These are phyloP conservation scores for Axis porcinus DNA, from an alignment of 2,113 vertebrate genomes.

Conservation along the genomic window DNA sequence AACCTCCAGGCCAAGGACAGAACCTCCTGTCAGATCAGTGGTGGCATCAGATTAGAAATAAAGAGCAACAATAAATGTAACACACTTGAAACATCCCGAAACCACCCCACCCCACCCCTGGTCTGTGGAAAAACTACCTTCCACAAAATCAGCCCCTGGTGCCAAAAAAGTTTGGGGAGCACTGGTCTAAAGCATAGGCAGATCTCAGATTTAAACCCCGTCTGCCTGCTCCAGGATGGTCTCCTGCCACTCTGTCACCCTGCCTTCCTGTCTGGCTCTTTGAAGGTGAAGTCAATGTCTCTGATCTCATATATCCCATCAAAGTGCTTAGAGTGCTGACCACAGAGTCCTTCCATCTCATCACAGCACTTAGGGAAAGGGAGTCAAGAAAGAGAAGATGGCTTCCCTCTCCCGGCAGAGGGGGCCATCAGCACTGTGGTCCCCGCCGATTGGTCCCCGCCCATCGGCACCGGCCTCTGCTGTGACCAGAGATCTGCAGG, in stretches of 20 bases:
- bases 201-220: background rate
- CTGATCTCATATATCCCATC: background rate
- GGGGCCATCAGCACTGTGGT: accelerated
- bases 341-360: background rate
- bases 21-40: background rate
- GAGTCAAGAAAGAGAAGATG: background rate
- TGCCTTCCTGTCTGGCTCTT: background rate
- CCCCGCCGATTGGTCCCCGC: accelerated
- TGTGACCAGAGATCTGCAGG: background rate
- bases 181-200: background rate
- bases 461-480: background rate
- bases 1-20: background rate
- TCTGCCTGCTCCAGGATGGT: background rate
- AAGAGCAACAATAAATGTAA: background rate
- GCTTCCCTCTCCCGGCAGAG: background rate
- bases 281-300: background rate
- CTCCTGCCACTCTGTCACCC: background rate
- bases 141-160: background rate
- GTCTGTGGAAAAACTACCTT: background rate
- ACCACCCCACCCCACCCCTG: background rate
- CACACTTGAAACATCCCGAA: background rate
- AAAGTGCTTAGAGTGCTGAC: background rate
- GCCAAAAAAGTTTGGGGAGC: background rate
- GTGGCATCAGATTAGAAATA: background rate
- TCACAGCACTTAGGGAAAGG: background rate